Conservation (phyloP, 2,888 invertebrate species). For the Chrysodeixis includens region DNA sequence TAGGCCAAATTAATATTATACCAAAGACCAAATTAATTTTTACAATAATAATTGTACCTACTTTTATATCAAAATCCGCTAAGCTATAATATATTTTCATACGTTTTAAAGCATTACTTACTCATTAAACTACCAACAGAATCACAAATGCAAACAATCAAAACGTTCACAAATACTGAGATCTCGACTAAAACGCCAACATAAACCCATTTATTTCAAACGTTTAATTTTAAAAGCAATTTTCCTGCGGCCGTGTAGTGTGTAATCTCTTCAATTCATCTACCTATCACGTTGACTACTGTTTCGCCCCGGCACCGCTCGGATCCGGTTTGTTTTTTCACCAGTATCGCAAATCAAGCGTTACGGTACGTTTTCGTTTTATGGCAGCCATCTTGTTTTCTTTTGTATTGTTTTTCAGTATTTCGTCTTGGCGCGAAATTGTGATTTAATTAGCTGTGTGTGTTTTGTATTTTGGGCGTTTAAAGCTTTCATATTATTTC, state of each 20-base stretch:
- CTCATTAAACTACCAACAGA: neutral
- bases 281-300: conserved; percentile 84
- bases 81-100: too few species aligned
- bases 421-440: conserved; percentile 69
- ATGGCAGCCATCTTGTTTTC: conserved; percentile 54
- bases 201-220: conserved; percentile 40
- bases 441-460: conserved; percentile 74
- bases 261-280: conserved; percentile 75
- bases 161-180: conserved; percentile 16
- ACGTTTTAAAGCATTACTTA: neutral
- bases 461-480: conserved; percentile 34
- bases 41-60: too few species aligned
- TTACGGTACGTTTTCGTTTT: conserved; percentile 68
- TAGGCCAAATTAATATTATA: too few species aligned
- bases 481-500: conserved; percentile 4
- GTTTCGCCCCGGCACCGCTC: conserved; percentile 70
- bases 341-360: conserved; percentile 76
- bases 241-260: conserved; percentile 64
- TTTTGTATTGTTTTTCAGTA: conserved; percentile 57
- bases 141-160: neutral
- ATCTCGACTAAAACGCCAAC: conserved; percentile 24
- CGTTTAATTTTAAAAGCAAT: conserved; percentile 61
- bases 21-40: too few species aligned
- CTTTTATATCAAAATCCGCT: too few species aligned
- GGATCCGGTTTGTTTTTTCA: conserved; percentile 64